A percentile compares a stretch with the other conserved stretches of the same genome.
Conservation (phyloP, 2,888 invertebrate species). For the Eucera pruinosa region DNA sequence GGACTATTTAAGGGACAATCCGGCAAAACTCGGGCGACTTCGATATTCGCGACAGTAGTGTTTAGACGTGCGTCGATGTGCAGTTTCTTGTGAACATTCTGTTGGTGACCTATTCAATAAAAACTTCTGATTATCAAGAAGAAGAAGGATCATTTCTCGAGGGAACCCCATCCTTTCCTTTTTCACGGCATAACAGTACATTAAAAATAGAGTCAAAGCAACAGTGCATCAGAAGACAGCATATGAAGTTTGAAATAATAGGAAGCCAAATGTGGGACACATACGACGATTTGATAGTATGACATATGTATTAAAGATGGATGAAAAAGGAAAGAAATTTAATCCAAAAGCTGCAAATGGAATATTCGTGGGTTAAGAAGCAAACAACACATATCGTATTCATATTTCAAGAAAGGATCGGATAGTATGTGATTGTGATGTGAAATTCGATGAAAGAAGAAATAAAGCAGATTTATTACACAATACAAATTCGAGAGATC, state of each 20-base stretch:
- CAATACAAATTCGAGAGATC: not conserved
- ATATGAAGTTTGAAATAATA: constrained; percentile 27
- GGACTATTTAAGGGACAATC: no score
- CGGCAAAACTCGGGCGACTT: no score
- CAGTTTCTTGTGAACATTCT: no score
- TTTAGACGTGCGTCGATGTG: no score
- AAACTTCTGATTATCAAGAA: no score
- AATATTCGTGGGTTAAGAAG: constrained; percentile 30
- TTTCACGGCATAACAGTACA: no score
- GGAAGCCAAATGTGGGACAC: constrained; percentile 22
- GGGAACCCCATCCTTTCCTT: no score
- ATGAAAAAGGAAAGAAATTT: constrained; percentile 7
- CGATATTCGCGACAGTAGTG: no score
- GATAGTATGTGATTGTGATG: constrained; percentile 14
- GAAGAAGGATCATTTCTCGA: no score
- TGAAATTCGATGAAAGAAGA: constrained; percentile 23
- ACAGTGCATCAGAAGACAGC: constrained; percentile 30
- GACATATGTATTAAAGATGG: constrained; percentile 14
- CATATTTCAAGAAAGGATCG: constrained; percentile 27
- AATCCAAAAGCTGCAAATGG: constrained; percentile 17
- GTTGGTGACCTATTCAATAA: no score
- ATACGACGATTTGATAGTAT: constrained; percentile 31
- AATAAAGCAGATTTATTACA: constrained; percentile 3
- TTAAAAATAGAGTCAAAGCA: constrained; percentile 25
- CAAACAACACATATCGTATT: constrained; percentile 33